These are phyloP conservation scores for Cryptoprocta ferox DNA, from an alignment of 2,797 vertebrate species.

Conservation along the genomic window DNA sequence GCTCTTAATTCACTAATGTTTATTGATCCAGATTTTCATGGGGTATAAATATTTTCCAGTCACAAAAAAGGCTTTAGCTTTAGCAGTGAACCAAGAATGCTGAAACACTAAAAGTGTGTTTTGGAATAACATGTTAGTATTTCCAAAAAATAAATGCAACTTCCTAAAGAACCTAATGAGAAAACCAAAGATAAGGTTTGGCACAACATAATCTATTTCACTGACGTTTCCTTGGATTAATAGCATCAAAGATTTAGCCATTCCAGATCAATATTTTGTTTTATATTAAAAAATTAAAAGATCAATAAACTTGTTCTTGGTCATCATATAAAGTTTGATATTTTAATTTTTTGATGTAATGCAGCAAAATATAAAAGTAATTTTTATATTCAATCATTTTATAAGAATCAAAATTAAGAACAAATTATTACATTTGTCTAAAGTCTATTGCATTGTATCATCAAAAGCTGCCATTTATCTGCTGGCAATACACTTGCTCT, in stretches of 20 bases:
- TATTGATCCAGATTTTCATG: not conserved
- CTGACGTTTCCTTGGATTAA: not conserved
- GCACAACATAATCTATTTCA: not conserved
- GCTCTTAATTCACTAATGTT: not conserved
- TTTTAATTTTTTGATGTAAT: not conserved
- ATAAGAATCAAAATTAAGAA: not conserved
- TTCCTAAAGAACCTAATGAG: not conserved
- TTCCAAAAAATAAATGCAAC: not conserved
- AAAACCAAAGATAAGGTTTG: not conserved
- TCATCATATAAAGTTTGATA: not conserved
- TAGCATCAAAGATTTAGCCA: not conserved
- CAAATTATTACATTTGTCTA: not conserved
- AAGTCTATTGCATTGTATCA: not conserved
- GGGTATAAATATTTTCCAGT: not conserved
- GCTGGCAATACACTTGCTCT: not conserved
- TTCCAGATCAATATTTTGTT: not conserved
- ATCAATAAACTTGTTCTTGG: not conserved
- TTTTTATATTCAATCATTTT: not conserved
- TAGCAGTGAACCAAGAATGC: not conserved
- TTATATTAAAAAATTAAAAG: not conserved
- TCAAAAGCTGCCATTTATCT: not conserved
- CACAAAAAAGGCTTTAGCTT: not conserved
- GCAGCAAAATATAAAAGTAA: not conserved
- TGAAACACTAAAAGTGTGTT: not conserved
- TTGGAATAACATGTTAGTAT: not conserved